phyloP scores from a whole-genome alignment of 37 sponge, comb jelly and placozoan genomes.

The Haliclona indistincta region DNA sequence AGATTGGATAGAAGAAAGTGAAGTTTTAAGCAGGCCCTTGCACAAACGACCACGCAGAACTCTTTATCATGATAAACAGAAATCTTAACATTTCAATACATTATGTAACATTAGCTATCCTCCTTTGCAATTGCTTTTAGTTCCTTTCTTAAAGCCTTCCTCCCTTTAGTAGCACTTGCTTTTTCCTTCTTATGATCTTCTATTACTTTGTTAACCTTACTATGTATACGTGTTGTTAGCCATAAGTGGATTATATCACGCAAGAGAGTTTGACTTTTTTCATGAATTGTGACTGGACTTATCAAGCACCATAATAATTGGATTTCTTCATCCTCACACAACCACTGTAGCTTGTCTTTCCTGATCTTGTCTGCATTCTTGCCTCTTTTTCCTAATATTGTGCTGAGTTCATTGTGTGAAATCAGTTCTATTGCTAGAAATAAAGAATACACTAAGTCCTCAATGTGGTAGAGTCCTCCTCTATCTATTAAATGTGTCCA shows the following conservation, averaged over 20 bases:
- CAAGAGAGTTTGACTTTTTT: not conserved
- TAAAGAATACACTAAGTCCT: not conserved
- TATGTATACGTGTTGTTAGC: constrained; percentile 3
- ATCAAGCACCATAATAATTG: not conserved
- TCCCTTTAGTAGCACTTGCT: not conserved
- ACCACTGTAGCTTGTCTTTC: constrained; percentile 1
- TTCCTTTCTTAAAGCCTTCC: not conserved
- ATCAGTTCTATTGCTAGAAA: not conserved
- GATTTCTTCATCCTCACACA: constrained; percentile 2
- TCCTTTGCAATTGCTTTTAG: not conserved
- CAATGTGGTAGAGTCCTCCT: not conserved
- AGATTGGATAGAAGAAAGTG: not conserved
- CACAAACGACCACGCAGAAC: too few relatives aligned
- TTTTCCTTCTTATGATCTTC: not conserved
- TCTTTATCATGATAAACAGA: too few relatives aligned
- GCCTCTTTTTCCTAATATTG: not conserved
- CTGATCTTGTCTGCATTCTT: not conserved
- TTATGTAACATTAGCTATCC: too few relatives aligned
- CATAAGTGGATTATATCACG: not conserved
- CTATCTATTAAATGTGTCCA: not conserved
- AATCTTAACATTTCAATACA: too few relatives aligned
- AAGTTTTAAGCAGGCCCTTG: not conserved
- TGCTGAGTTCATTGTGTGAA: not conserved
- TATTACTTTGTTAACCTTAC: not conserved
- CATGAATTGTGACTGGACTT: not conserved